Percentiles rank a stretch among this genome's conserved stretches.
These are phyloP conservation scores for Zonotrichia albicollis DNA, from an alignment of 2,797 vertebrate genomes.

Conservation along the genomic window DNA sequence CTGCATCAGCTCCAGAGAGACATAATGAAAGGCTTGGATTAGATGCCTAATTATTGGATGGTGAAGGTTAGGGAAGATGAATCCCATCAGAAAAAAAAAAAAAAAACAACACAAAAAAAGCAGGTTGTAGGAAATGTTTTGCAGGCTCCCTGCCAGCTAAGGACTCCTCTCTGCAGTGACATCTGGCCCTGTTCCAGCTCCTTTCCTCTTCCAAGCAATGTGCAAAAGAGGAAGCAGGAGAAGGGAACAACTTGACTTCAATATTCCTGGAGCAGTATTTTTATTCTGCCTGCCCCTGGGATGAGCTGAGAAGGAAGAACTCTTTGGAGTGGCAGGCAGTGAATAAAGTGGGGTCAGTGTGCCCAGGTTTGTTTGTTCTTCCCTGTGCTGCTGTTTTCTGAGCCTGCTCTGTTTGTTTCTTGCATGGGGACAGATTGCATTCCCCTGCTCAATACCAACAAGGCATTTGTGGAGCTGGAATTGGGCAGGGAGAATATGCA, in stretches of 20 bases:
- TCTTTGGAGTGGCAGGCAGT: background rate
- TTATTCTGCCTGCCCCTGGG: background rate
- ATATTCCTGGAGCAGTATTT: background rate
- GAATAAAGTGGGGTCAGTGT: background rate
- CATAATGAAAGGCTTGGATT: slow-evolving; percentile 30
- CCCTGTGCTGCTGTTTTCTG: background rate
- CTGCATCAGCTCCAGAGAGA: background rate
- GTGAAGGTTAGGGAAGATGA: slow-evolving; percentile 43
- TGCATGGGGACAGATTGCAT: background rate
- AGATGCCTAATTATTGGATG: slow-evolving; percentile 46
- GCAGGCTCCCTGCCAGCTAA: background rate
- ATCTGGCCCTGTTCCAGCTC: background rate
- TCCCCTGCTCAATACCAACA: background rate
- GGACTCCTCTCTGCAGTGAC: background rate
- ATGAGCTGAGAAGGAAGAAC: background rate
- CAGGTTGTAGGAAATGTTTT: background rate
- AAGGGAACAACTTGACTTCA: background rate
- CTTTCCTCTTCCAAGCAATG: background rate
- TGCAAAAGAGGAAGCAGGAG: background rate
- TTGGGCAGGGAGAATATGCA: background rate
- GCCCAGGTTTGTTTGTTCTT: background rate
- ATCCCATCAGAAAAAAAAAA: background rate
- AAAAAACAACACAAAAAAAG: no score
- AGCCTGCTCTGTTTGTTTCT: background rate
- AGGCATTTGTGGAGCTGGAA: background rate